Evolutionary conservation across 92 coral and sea anemone species (phyloP).

Genomic region (Epizoanthus scotinus): DNA sequence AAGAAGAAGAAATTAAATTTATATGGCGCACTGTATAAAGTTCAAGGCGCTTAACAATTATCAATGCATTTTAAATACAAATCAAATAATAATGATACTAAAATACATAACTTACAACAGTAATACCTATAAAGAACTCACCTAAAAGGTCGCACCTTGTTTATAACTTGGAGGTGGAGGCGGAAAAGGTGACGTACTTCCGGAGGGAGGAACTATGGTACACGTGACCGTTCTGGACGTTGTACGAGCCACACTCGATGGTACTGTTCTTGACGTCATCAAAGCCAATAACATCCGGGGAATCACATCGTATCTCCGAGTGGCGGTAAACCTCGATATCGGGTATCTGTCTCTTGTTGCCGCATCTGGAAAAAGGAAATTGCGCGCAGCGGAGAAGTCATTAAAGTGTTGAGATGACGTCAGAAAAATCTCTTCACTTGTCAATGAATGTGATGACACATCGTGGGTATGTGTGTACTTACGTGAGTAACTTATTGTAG

Average conservation of each 20-base stretch:
- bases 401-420: too few species aligned
- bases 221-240: slow-evolving; percentile 77
- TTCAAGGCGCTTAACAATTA: too few species aligned
- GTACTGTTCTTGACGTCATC: slow-evolving; percentile 77
- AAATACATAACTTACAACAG: background rate
- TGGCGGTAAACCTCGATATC: slow-evolving; percentile 97
- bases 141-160: background rate
- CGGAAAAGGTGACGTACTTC: slow-evolving; percentile 87
- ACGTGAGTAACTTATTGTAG: too few species aligned
- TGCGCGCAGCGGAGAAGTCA: too few species aligned
- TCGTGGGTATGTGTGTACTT: too few species aligned
- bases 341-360: slow-evolving; percentile 74
- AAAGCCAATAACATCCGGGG: slow-evolving; percentile 92
- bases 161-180: slow-evolving; percentile 74
- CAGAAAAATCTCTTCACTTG: too few species aligned
- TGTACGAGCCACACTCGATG: slow-evolving; percentile 80
- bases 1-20: too few species aligned
- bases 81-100: too few species aligned
- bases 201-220: slow-evolving; percentile 74
- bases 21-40: too few species aligned
- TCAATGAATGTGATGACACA: too few species aligned
- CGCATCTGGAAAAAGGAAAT: slow-evolving; percentile 41
- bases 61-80: too few species aligned
- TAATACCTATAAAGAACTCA: background rate
- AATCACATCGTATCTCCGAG: slow-evolving; percentile 76